Conservation (phyloP, 2,797 vertebrate genomes). For the Lagocephalus sceleratus region DNA sequence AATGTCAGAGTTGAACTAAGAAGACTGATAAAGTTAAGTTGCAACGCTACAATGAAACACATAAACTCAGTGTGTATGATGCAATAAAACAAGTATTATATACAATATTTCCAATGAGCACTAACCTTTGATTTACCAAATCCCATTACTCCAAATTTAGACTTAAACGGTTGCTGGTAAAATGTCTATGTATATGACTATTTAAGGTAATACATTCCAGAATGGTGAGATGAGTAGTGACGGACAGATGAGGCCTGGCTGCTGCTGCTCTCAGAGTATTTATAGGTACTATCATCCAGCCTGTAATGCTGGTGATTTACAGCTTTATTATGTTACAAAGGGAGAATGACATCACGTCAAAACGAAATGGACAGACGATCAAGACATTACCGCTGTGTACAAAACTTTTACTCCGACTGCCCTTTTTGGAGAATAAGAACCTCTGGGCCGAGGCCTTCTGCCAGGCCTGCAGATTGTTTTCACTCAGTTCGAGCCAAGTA, state of each 20-base stretch:
- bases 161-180: conserved; percentile 23
- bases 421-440: conserved; percentile 48
- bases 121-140: conserved; percentile 5
- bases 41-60: conserved; percentile 3
- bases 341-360: conserved; percentile 68
- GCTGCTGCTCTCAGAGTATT: conserved; percentile 45
- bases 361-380: conserved; percentile 55
- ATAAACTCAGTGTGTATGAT: neutral
- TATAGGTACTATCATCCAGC: conserved; percentile 64
- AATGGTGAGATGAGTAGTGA: conserved; percentile 66
- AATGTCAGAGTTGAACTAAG: conserved; percentile 9
- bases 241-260: conserved; percentile 57
- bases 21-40: conserved; percentile 12
- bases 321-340: conserved; percentile 54
- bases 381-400: conserved; percentile 46
- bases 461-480: conserved; percentile 13
- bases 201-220: conserved; percentile 73
- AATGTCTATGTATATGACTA: conserved; percentile 55
- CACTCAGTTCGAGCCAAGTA: conserved; percentile 2
- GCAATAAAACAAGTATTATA: conserved; percentile 4
- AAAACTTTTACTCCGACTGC: conserved; percentile 60
- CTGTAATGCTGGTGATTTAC: conserved; percentile 50
- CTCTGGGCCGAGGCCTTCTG: too few relatives aligned
- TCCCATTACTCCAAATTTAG: conserved; percentile 5
- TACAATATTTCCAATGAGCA: neutral